Evolutionary conservation across 2,113 vertebrate genomes (phyloP).

Genomic region (Sialia sialis): DNA sequence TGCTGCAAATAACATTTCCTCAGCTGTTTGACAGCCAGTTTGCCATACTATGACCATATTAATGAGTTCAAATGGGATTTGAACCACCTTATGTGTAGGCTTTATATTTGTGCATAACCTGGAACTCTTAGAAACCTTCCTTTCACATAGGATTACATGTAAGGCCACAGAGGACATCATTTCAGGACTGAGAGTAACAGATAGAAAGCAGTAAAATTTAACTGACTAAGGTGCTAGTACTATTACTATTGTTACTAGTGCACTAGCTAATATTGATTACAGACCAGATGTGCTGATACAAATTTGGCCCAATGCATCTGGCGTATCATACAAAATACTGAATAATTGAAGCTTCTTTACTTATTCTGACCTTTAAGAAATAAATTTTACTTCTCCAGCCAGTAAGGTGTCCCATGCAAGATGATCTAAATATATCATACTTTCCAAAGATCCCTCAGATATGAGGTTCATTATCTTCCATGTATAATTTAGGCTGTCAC

Average conservation of each 20-base stretch:
- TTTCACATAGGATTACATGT: not conserved
- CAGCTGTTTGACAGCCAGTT: not conserved
- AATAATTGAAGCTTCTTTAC: not conserved
- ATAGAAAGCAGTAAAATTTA: not conserved
- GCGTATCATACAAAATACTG: not conserved
- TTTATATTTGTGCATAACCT: not conserved
- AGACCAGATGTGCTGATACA: not conserved
- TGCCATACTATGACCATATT: not conserved
- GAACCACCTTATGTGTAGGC: not conserved
- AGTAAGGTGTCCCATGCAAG: not conserved
- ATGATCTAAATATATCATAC: not conserved
- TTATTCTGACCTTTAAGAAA: not conserved
- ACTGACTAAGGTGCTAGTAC: not conserved
- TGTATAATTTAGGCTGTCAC: not conserved
- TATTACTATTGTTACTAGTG: not conserved
- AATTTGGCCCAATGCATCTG: not conserved
- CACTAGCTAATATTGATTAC: not conserved
- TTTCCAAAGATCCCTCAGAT: not conserved
- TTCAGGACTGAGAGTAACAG: not conserved
- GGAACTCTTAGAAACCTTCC: not conserved
- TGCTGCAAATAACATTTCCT: not conserved
- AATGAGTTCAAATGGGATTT: not conserved
- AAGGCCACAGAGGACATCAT: not conserved
- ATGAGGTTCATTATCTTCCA: not conserved
- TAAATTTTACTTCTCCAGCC: not conserved